phyloP scores from a whole-genome alignment of 2,113 vertebrate genomes.

The Potamarius usumacintae region DNA sequence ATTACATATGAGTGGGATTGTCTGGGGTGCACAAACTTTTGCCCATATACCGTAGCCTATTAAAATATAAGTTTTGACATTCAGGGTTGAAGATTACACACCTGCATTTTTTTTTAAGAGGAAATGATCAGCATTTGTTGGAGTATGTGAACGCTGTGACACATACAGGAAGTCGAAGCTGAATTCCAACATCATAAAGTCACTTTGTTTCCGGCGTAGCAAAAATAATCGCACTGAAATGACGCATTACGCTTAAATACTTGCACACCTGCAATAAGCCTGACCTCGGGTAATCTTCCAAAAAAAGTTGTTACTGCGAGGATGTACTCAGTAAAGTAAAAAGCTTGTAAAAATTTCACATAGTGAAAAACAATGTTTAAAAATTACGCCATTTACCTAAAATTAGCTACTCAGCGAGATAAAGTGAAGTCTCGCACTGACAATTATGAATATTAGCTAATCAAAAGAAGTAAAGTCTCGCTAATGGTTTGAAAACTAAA shows the following conservation, averaged over 20 bases:
- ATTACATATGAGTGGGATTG: neutral
- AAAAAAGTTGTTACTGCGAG: neutral
- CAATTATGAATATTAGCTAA: neutral
- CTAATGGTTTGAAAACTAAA: neutral
- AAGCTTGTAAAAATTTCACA: neutral
- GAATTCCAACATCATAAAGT: neutral
- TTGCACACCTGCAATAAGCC: neutral
- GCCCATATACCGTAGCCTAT: neutral
- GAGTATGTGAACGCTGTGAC: neutral
- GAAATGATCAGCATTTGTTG: neutral
- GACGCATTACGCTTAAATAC: neutral
- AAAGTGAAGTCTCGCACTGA: neutral
- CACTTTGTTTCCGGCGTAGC: neutral
- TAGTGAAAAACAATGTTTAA: neutral
- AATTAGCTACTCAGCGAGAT: neutral
- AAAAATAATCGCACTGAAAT: neutral
- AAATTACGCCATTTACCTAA: neutral
- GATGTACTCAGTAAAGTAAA: neutral
- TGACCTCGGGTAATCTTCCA: neutral
- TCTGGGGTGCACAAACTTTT: neutral
- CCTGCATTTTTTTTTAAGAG: neutral
- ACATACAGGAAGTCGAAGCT: neutral
- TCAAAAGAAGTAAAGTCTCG: neutral
- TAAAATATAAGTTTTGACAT: neutral
- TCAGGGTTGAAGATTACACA: neutral